Base-by-base conservation (phyloP, 1,140 invertebrate genomes). In the Bombus terrestris region DNA sequence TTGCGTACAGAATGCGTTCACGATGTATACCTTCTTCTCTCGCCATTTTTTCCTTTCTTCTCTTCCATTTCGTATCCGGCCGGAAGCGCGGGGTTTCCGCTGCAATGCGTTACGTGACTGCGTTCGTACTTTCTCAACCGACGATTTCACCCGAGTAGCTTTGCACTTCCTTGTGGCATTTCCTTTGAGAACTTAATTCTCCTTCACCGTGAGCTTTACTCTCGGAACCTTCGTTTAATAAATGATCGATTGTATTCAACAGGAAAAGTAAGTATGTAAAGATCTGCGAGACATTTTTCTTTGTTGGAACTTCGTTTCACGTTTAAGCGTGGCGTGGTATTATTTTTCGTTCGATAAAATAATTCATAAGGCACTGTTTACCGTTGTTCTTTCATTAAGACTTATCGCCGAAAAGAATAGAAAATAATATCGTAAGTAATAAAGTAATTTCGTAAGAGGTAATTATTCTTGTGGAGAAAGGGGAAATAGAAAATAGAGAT, bases 1-100 rank as follows among this genome's bases (percentile, higher is more conserved):
- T 71, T 91, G 90, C 90, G 88, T 91, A 76, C 81, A 81, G 88
- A 91, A 91, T 91, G 90, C 88, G 90, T 90, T 87, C 59, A 53
- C 77, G 53, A 76, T 71, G 47, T 72, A 62, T 80, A 71, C 39
- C 69, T 86, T 76, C 43, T 57, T 85, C 37, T 66, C 66, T 35
- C 43, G 43, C 66, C 57, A 64, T 37, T 47, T 66, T 72, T 73
- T 73, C 64, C 83, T 74, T 85, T 68, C 35, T 15, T 81, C 78
- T 10, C 32, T 28, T 10, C n/a, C 41, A 18, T 83, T 79, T 41
- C 57, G 82, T 76, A 81, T 90, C 85, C 87, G 59, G 57, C 37
- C 87, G 87, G 89, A 89, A 85, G 72, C 62, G 18, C 66, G 62
- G 59, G 59, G 59, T 80, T 91, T 91, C 85, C 89, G 84, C 68